Evolutionary conservation across 2,888 invertebrate species (phyloP).

Genomic region (Aphrophora alni): DNA sequence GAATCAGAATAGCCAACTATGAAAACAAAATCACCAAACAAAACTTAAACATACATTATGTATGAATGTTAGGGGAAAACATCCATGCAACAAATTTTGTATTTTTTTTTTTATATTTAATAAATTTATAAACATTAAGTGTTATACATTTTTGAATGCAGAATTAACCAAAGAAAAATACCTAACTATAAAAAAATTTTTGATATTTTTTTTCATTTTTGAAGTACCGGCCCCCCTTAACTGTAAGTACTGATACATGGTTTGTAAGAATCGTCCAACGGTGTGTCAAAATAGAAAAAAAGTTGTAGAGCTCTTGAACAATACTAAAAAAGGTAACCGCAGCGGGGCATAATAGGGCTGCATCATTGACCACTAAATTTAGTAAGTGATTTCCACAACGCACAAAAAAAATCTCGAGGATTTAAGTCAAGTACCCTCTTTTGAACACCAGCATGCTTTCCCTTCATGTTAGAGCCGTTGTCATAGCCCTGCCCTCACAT

Average conservation of each 20-base stretch:
- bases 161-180: no score
- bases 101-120: no score
- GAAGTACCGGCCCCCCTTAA: no score
- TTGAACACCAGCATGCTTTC: constrained; percentile 26
- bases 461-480: constrained; percentile 29
- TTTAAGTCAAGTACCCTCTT: constrained; percentile 19
- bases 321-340: constrained; percentile 19
- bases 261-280: constrained; percentile 21
- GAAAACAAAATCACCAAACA: no score
- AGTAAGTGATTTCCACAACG: not conserved
- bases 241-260: constrained; percentile 13
- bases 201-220: no score
- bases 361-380: constrained; percentile 22
- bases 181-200: no score
- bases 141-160: no score
- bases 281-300: constrained; percentile 17
- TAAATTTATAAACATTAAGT: no score
- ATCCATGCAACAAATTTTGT: no score
- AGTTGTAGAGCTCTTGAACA: constrained; percentile 18
- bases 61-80: no score
- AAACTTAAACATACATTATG: no score
- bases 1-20: no score
- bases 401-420: constrained; percentile 14
- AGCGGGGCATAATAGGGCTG: constrained; percentile 3
- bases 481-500: constrained; percentile 22